These are phyloP conservation scores for Invenusta paracnida DNA, from an alignment of 2,888 invertebrate species.

Conservation along the genomic window DNA sequence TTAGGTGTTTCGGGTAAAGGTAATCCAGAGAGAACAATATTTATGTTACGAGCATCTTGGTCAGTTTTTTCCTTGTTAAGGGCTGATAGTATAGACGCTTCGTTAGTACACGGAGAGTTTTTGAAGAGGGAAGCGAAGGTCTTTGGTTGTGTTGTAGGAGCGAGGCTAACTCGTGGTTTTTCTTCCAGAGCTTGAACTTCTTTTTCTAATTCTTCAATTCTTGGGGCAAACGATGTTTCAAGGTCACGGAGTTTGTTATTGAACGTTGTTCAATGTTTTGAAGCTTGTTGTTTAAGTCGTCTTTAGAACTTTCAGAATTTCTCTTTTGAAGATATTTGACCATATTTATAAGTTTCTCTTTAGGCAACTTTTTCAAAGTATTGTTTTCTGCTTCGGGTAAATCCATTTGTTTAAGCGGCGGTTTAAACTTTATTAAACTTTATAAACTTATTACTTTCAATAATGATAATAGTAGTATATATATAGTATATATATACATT, in stretches of 20 bases:
- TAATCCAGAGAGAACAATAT: slow-evolving; percentile 10
- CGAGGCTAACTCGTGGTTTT: neutral
- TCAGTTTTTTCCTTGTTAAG: slow-evolving; percentile 20
- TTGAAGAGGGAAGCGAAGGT: neutral
- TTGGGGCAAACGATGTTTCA: neutral
- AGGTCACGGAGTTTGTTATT: neutral
- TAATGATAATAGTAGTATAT: too few species aligned
- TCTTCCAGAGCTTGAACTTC: neutral
- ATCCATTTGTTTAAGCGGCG: neutral
- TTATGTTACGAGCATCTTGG: slow-evolving; percentile 17
- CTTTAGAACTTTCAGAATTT: neutral
- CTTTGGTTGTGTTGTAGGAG: neutral
- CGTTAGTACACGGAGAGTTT: neutral
- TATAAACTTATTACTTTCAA: too few species aligned
- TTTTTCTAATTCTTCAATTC: neutral
- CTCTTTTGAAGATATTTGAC: neutral
- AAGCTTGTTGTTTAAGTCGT: neutral
- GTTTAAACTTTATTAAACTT: too few species aligned
- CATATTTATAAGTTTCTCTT: neutral
- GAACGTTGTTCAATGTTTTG: neutral
- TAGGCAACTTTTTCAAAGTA: neutral
- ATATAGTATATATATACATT: too few species aligned
- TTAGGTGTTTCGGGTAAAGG: slow-evolving; percentile 18
- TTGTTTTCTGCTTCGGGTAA: neutral
- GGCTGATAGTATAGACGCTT: slow-evolving; percentile 1